phyloP scores from a whole-genome alignment of 92 coral and sea anemone genomes.

The Palythoa grandiflora region DNA sequence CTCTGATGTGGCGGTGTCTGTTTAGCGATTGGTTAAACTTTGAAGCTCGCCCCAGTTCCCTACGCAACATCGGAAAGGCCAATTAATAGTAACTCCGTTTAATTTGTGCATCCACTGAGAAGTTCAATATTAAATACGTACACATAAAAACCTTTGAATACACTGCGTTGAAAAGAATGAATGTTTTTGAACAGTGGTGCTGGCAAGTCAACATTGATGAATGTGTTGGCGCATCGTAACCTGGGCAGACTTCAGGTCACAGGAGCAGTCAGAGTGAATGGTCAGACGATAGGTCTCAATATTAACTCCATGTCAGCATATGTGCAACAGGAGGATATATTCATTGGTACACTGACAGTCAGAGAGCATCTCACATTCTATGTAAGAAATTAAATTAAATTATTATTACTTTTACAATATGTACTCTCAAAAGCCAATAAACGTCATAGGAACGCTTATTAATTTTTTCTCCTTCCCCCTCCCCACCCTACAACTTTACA shows the following conservation, averaged over 20 bases:
- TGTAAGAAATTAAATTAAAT: conserved; percentile 34
- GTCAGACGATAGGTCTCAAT: conserved; percentile 63
- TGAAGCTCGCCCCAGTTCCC: too few species aligned
- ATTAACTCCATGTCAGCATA: conserved; percentile 93
- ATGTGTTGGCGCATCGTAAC: conserved; percentile 94
- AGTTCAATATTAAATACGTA: too few species aligned
- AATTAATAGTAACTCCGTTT: too few species aligned
- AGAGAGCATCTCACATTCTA: conserved; percentile 93
- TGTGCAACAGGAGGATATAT: conserved; percentile 93
- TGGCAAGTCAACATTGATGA: conserved; percentile 93
- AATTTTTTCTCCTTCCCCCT: neutral
- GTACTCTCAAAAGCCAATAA: too few species aligned
- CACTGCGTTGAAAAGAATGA: too few species aligned
- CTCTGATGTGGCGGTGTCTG: too few species aligned
- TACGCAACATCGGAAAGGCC: too few species aligned
- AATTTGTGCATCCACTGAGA: too few species aligned
- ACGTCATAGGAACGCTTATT: too few species aligned
- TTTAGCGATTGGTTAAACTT: too few species aligned
- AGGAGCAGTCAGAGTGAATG: conserved; percentile 82
- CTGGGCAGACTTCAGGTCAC: conserved; percentile 78
- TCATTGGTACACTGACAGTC: conserved; percentile 95
- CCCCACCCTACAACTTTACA: too few species aligned
- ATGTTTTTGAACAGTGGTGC: conserved; percentile 74
- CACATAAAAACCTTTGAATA: too few species aligned
- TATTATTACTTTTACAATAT: neutral